These are phyloP conservation scores for Psilopsiagon aymara DNA, from an alignment of 2,113 vertebrate species.

Conservation along the genomic window DNA sequence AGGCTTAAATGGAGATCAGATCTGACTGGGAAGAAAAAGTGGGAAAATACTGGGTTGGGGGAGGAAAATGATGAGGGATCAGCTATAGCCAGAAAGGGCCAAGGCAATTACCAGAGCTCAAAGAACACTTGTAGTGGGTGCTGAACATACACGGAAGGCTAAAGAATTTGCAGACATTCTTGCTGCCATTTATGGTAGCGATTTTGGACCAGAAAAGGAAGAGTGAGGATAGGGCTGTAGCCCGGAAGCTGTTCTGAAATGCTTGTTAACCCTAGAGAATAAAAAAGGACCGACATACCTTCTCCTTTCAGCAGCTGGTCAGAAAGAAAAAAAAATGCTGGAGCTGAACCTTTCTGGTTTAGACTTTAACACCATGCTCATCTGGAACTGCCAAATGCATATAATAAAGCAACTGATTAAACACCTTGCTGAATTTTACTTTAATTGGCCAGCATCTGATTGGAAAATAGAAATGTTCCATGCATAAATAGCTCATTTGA, in stretches of 20 bases:
- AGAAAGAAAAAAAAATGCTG: not conserved
- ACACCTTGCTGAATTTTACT: not conserved
- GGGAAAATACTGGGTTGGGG: accelerated
- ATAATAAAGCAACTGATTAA: not conserved
- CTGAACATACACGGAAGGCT: not conserved
- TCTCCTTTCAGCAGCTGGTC: not conserved
- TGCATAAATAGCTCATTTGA: not conserved
- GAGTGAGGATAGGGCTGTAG: not conserved
- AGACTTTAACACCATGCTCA: not conserved
- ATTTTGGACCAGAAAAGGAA: not conserved
- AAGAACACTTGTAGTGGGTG: not conserved
- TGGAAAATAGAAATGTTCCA: not conserved
- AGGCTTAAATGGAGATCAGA: not conserved
- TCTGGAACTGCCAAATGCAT: not conserved
- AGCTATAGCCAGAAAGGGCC: not conserved
- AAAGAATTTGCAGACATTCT: not conserved
- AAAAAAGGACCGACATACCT: not conserved
- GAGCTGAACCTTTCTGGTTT: not conserved
- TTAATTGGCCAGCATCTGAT: not conserved
- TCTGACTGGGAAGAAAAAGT: not conserved
- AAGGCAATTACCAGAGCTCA: not conserved
- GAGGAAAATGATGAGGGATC: too few species aligned
- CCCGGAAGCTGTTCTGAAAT: not conserved
- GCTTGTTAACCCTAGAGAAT: not conserved
- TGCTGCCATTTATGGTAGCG: not conserved